These are phyloP conservation scores for Ariopsis seemanni DNA, from an alignment of 2,113 vertebrate genomes.

Conservation along the genomic window DNA sequence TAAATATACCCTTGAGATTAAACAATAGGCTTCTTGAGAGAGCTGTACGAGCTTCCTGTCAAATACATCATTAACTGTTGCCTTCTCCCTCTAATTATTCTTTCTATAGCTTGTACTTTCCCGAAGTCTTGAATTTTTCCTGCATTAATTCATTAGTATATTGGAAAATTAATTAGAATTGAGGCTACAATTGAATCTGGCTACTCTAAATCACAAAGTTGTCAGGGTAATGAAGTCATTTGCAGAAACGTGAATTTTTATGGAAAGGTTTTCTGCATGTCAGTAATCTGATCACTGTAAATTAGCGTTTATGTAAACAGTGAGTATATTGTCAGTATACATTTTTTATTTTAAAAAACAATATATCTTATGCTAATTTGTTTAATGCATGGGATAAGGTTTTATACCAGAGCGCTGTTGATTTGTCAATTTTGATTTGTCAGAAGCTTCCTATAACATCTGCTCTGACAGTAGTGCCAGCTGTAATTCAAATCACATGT, in stretches of 20 bases:
- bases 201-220: not conserved
- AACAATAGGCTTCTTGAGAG: conserved; percentile 63
- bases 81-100: conserved; percentile 68
- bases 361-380: not conserved
- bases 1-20: conserved; percentile 62
- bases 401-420: not conserved
- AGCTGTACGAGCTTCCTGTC: conserved; percentile 58
- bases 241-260: not conserved
- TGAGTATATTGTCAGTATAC: not conserved
- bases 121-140: not conserved
- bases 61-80: conserved; percentile 71
- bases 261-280: not conserved
- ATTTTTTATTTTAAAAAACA: not conserved
- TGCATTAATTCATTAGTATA: conserved; percentile 18
- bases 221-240: not conserved
- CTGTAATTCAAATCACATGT: not conserved
- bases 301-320: not conserved
- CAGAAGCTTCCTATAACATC: not conserved
- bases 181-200: not conserved
- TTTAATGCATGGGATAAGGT: not conserved
- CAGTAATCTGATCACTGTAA: not conserved
- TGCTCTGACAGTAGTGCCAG: not conserved
- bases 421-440: not conserved
- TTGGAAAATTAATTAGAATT: not conserved
- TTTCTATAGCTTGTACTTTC: conserved; percentile 50